Evolutionary conservation across 2,113 vertebrate genomes (phyloP), one percentile per base, ranked within the genome.

Genomic region (Cryptotis parvus): DNA sequence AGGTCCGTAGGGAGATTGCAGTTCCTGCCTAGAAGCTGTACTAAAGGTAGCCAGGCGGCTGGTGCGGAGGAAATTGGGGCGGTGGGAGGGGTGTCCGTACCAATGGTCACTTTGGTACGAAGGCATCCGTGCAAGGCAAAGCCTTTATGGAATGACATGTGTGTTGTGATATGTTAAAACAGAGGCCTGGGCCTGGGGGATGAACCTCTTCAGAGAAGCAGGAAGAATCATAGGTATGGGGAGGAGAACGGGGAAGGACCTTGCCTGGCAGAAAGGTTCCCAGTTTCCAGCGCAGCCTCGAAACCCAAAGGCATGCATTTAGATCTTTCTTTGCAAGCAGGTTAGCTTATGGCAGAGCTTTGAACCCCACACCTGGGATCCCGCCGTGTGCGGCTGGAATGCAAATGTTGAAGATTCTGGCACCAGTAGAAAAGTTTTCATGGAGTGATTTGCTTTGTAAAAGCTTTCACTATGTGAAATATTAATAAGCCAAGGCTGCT

Each of bases 371-470:
- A 87, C 70, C 70, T 84, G 78, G 66, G n/a, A 37, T 52, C 45
- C 18, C 49, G 12, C 18, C 16, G 15, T 14, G 43, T 78, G 31
- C 78, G 76, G 26, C 12, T 82, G 85, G 91, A 58, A 92, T 83
- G 83, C 52, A 41, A 41, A 82, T 63, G 29, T n/a, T 49, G 65
- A 80, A 69, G 66, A 75, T 73, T 45, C 39, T 72, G 76, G 75
- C 61, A 37, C 55, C 37, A 39, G 72, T 87, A 81, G 70, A 81
- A 73, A 95, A 89, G 89, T 95, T 93, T 41, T 41, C 37, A 63
- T 29, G 33, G 74, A 49, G 43, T 86, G 16, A 9, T 72, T 83
- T 90, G 43, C 45, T 75, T 45, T 63, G 70, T 52, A 20, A 33
- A 31, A 43, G 66, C 68, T 73, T 94, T 94, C 82, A 82, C 80